phyloP scores from a whole-genome alignment of 2,888 invertebrate genomes.

The Eumacrocentrus americanus region DNA sequence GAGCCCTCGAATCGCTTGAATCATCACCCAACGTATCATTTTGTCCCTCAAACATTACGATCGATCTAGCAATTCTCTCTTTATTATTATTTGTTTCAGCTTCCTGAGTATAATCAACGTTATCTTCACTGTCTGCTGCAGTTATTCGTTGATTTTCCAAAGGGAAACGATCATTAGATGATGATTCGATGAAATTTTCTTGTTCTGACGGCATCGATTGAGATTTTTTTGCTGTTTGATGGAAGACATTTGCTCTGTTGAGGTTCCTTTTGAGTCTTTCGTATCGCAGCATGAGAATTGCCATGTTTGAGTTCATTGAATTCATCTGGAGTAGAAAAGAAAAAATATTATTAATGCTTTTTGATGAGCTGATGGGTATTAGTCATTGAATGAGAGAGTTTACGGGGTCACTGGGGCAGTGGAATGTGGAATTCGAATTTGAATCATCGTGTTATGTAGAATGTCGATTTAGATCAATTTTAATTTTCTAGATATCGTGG shows the following conservation, averaged over 20 bases:
- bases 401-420: neutral
- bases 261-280: slow-evolving; percentile 45
- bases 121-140: too few relatives aligned
- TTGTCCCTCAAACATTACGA: slow-evolving; percentile 32
- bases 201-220: slow-evolving; percentile 18
- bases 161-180: too few relatives aligned
- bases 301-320: slow-evolving; percentile 45
- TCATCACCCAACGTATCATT: slow-evolving; percentile 33
- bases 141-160: slow-evolving; percentile 6
- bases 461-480: too few relatives aligned
- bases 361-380: neutral
- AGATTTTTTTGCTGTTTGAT: slow-evolving; percentile 7
- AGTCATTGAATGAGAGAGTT: neutral
- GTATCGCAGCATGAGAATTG: slow-evolving; percentile 46
- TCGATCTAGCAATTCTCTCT: slow-evolving; percentile 38
- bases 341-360: neutral
- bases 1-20: slow-evolving; percentile 39
- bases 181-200: neutral
- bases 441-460: too few relatives aligned
- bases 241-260: slow-evolving; percentile 32
- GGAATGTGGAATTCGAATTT: too few relatives aligned
- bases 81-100: slow-evolving; percentile 20
- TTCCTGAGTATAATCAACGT: too few relatives aligned
- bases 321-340: slow-evolving; percentile 44
- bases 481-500: too few relatives aligned